These are phyloP conservation scores for Heliangelus exortis DNA, from an alignment of 2,797 vertebrate genomes.

Conservation along the genomic window DNA sequence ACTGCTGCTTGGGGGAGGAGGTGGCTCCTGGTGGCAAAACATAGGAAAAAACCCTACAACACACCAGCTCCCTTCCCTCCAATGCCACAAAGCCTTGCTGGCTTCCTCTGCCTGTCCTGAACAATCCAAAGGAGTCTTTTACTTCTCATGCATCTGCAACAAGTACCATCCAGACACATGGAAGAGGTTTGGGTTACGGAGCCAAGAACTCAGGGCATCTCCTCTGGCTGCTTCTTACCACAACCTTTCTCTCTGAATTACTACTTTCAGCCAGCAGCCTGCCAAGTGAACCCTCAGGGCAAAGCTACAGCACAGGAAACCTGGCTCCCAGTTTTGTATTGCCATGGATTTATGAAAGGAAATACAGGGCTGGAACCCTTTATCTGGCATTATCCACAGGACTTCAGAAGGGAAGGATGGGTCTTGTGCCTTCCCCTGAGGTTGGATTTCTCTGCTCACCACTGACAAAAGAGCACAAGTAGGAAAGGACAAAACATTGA, in stretches of 20 bases:
- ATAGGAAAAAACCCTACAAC: rapidly evolving
- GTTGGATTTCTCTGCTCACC: not conserved
- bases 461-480: not conserved
- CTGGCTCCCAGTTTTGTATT: rapidly evolving
- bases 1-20: not conserved
- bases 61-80: not conserved
- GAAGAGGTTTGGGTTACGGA: rapidly evolving
- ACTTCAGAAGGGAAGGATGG: not conserved
- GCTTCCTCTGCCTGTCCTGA: not conserved
- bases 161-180: rapidly evolving
- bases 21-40: not conserved
- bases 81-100: not conserved
- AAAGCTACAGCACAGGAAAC: not conserved
- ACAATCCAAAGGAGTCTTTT: not conserved
- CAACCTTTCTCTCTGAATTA: not conserved
- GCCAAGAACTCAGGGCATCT: not conserved
- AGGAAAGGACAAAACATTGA: not conserved
- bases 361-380: not conserved
- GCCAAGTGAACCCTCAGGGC: no score
- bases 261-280: not conserved
- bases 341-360: not conserved
- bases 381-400: not conserved
- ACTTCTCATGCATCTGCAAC: not conserved
- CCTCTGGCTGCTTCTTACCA: not conserved
- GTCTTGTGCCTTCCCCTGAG: not conserved